Evolutionary conservation across 1,140 invertebrate species (phyloP).

Genomic region (Rhopalosiphum maidis): DNA sequence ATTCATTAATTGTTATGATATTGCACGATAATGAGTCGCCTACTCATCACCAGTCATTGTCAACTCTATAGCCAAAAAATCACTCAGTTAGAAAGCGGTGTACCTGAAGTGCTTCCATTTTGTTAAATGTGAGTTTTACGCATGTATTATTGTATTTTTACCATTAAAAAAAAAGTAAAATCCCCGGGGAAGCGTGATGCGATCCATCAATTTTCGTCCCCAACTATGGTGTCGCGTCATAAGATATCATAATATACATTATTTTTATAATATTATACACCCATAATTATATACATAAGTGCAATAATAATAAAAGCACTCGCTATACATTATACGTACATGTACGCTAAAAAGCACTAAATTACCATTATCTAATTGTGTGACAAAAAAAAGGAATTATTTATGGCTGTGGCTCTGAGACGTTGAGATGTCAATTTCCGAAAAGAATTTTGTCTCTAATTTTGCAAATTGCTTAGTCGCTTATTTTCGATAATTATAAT

Average conservation of each 20-base stretch:
- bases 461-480: not conserved
- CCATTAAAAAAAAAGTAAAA: not conserved
- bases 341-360: not conserved
- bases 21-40: not conserved
- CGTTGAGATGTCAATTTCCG: not conserved
- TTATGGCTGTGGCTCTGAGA: not conserved
- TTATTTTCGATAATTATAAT: not conserved
- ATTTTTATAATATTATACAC: constrained; percentile 1
- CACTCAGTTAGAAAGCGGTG: not conserved
- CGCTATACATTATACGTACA: not conserved
- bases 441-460: not conserved
- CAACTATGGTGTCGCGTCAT: not conserved
- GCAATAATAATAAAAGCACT: constrained; percentile 8
- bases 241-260: not conserved
- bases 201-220: not conserved
- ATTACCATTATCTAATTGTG: not conserved
- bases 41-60: not conserved
- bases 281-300: not conserved
- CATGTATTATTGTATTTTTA: not conserved
- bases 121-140: not conserved
- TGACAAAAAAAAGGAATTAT: not conserved
- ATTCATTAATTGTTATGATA: not conserved
- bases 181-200: not conserved
- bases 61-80: not conserved
- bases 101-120: not conserved